Evolutionary conservation across 1,140 invertebrate genomes (phyloP), one percentile per base, ranked within the genome.

Genomic region (Drosophila suzukii): DNA sequence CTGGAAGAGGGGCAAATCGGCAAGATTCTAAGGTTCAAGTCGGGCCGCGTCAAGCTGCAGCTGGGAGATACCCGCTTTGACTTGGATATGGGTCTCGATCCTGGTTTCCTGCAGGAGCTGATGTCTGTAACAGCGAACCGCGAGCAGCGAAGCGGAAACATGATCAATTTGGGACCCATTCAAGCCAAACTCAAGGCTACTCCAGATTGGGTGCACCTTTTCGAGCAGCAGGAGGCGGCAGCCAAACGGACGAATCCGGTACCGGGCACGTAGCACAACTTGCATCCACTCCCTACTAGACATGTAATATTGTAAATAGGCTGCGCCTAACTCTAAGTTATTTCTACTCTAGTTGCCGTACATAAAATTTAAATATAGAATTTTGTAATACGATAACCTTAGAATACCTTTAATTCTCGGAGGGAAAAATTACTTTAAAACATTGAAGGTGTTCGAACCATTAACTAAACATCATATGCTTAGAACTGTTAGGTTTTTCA

Each of bases 1-100:
- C 44, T 94, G 67, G 93, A 94, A 65, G 94, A 95, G 54, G 94
- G 94, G 1, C 93, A 92, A 58, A 94, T 94, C 47, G 94, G 94
- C 5, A 94, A 93, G 78, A 83, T 95, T 50, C 78, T 93, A 39
- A 85, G 94, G 1, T 93, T 93, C 71, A 93, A 93, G 15, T 95
- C 94, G 0, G 94, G 94, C 1, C 93, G 93, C 43, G 92, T 94
- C 38, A 93, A 93, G 53, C 78, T 95, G 8, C 58, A 92, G 4
- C 81, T 95, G 0, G 94, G 94, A 0, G 93, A 94, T 43, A 93
- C 93, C 0, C 76, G 86, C 4, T 94, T 94, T 73, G 94, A 94
- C 85, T 92, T 95, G 73, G 78, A 91, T 32, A 71, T 92, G 70
- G 93, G 93, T 6, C 82, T 92, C 6, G 90, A 93, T 41, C 70